Percentiles rank a stretch among this genome's conserved stretches.
These are phyloP conservation scores for Tetropium fuscum DNA, from an alignment of 2,888 invertebrate species.

Conservation along the genomic window DNA sequence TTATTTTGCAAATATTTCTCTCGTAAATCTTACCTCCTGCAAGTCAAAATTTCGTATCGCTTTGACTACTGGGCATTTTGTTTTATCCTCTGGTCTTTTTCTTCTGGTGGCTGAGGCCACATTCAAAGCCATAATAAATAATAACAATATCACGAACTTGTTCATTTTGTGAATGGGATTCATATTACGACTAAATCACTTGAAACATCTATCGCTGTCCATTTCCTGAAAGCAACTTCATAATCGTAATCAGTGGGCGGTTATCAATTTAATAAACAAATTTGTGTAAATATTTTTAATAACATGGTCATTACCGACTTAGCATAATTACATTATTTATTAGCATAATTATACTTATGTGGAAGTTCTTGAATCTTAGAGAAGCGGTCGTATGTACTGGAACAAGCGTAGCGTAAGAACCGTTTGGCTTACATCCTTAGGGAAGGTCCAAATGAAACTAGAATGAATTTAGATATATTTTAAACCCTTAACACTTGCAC, in stretches of 20 bases:
- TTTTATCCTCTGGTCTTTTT: constrained; percentile 72
- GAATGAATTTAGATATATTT: no score
- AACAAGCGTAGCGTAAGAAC: no score
- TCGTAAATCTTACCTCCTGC: constrained; percentile 73
- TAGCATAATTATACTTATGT: background rate
- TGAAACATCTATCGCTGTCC: background rate
- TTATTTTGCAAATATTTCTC: no score
- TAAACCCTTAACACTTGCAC: no score
- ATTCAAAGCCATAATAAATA: constrained; percentile 16
- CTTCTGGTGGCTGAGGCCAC: constrained; percentile 24
- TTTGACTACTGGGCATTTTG: constrained; percentile 81
- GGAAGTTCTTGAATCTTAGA: no score
- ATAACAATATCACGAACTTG: constrained; percentile 21
- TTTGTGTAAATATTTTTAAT: constrained; percentile 10
- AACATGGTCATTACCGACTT: background rate
- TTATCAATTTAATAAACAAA: constrained; percentile 23
- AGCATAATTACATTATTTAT: background rate
- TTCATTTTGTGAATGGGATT: constrained; percentile 27
- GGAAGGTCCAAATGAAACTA: no score
- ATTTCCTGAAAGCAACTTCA: constrained; percentile 20
- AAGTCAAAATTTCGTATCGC: constrained; percentile 85
- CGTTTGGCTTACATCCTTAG: no score
- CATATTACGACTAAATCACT: background rate
- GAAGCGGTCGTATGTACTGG: no score
- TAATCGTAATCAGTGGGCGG: constrained; percentile 27